These are phyloP conservation scores for Enteromius radiatus DNA, from an alignment of 2,797 vertebrate genomes.

Conservation along the genomic window DNA sequence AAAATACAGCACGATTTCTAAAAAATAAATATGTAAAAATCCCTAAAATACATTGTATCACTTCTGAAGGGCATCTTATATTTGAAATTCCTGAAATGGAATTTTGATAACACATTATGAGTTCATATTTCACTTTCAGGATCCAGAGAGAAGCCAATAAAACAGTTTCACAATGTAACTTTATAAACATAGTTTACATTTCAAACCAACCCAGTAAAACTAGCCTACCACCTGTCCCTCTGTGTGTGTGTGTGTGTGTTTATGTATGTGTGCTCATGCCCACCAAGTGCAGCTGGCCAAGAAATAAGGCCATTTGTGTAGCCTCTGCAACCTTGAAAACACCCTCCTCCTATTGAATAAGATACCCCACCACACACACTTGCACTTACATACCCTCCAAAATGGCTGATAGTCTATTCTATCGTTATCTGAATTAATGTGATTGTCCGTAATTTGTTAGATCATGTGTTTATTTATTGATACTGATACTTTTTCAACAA, in stretches of 20 bases:
- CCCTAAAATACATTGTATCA: not conserved
- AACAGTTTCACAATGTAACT: slow-evolving; percentile 34
- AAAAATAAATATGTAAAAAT: not conserved
- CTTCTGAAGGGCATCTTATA: slow-evolving; percentile 3
- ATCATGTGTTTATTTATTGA: slow-evolving; percentile 1
- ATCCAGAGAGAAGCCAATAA: not conserved
- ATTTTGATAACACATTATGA: not conserved
- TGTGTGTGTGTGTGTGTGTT: slow-evolving; percentile 2
- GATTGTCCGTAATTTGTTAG: not conserved
- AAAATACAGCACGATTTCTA: not conserved
- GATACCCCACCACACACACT: not conserved
- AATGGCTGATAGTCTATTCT: not conserved
- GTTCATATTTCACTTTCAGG: slow-evolving; percentile 22
- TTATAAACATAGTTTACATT: slow-evolving; percentile 27
- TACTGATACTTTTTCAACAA: slow-evolving; percentile 28
- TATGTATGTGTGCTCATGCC: slow-evolving; percentile 1
- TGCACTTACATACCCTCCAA: not conserved
- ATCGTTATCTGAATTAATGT: not conserved
- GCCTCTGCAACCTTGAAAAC: slow-evolving; percentile 35
- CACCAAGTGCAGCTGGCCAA: slow-evolving; percentile 25
- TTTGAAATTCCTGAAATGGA: not conserved
- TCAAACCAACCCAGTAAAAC: slow-evolving; percentile 32
- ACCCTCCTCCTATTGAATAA: not conserved
- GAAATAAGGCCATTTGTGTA: slow-evolving; percentile 44
- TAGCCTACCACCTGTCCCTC: slow-evolving; percentile 16